These are phyloP conservation scores for Pseudomyrmex flavicornis DNA, from an alignment of 1,140 invertebrate species.

Conservation along the genomic window DNA sequence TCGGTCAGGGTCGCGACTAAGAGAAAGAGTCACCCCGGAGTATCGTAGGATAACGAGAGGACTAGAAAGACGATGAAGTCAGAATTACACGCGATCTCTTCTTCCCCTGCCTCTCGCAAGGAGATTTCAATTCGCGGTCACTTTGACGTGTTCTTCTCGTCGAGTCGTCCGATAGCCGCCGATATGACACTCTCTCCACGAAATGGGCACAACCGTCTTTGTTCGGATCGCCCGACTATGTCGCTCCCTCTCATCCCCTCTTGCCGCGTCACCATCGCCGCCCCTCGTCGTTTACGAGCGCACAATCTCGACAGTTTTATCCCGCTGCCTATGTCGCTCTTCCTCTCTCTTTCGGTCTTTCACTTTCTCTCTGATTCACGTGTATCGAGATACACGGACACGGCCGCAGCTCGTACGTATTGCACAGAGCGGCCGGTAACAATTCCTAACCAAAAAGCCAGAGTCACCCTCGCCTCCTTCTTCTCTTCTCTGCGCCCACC, in stretches of 20 bases:
- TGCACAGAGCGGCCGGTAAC: slow-evolving; percentile 74
- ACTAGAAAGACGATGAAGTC: slow-evolving; percentile 7
- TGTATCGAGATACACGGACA: slow-evolving; percentile 54
- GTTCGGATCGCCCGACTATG: slow-evolving; percentile 47
- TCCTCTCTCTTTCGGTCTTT: slow-evolving; percentile 17
- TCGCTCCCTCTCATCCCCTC: slow-evolving; percentile 19
- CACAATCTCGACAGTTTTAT: slow-evolving; percentile 63
- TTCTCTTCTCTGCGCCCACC: slow-evolving; percentile 62
- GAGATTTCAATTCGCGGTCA: slow-evolving; percentile 79
- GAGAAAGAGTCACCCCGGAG: slow-evolving; percentile 8
- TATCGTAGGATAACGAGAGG: neutral
- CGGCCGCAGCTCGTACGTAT: slow-evolving; percentile 68
- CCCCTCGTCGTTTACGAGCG: slow-evolving; percentile 36
- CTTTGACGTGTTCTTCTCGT: slow-evolving; percentile 74
- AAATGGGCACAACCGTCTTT: slow-evolving; percentile 64
- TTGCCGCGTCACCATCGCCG: slow-evolving; percentile 1
- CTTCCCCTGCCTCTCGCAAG: slow-evolving; percentile 30
- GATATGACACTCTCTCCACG: slow-evolving; percentile 67
- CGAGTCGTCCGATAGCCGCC: slow-evolving; percentile 67
- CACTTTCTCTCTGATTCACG: slow-evolving; percentile 38
- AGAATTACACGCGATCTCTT: slow-evolving; percentile 63
- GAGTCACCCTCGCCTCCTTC: slow-evolving; percentile 79
- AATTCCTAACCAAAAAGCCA: slow-evolving; percentile 83
- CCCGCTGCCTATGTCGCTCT: slow-evolving; percentile 53
- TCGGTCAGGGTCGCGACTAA: neutral